A percentile compares a stretch with the other conserved stretches of the same genome.
phyloP scores from a whole-genome alignment of 2,888 invertebrate genomes.

The Ophraella communa region DNA sequence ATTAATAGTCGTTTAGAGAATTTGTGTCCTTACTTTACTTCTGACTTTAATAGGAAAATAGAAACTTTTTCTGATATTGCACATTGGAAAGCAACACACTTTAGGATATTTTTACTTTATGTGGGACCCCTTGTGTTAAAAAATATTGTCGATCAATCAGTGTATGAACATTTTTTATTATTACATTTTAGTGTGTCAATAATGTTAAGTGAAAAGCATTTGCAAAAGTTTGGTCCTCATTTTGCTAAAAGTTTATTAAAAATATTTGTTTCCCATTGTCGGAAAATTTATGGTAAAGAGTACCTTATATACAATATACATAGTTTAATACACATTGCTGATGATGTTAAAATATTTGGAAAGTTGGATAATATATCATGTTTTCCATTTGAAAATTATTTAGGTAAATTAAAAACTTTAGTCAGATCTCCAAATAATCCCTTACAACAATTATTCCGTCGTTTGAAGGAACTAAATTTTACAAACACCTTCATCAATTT shows the following conservation, averaged over 20 bases:
- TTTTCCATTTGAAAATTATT: constrained; percentile 31
- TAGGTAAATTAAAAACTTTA: constrained; percentile 18
- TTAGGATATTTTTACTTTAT: constrained; percentile 1
- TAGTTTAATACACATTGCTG: constrained; percentile 28
- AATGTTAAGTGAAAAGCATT: background rate
- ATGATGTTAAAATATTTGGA: constrained; percentile 28
- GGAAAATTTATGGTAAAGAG: background rate
- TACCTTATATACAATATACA: constrained; percentile 27
- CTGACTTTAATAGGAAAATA: constrained; percentile 15
- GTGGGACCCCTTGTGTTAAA: background rate
- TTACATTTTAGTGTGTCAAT: background rate
- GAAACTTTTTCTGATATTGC: too few relatives aligned
- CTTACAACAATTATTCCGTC: background rate
- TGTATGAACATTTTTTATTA: constrained; percentile 7
- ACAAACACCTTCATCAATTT: too few relatives aligned
- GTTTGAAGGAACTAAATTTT: too few relatives aligned
- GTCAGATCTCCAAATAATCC: constrained; percentile 20
- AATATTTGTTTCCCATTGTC: background rate
- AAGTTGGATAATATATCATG: constrained; percentile 20
- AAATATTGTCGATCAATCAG: background rate
- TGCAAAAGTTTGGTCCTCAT: constrained; percentile 7
- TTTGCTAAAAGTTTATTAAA: background rate
- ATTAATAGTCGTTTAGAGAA: background rate
- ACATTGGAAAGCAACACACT: constrained; percentile 8
- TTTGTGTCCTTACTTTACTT: background rate